Conservation (phyloP, 2,113 vertebrate species). For the Conger conger region DNA sequence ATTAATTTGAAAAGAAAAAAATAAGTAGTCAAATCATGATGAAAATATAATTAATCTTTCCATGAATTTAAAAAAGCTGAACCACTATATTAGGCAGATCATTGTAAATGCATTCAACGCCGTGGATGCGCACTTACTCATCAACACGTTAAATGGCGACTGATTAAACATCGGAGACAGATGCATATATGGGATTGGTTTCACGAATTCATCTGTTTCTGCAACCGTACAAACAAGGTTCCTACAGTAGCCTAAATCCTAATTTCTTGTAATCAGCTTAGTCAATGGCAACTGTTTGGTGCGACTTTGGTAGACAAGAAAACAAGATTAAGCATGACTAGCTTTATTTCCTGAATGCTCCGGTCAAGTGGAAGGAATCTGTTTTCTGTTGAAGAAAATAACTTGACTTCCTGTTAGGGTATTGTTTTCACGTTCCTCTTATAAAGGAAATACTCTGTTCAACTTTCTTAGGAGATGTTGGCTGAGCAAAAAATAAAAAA, state of each 20-base stretch:
- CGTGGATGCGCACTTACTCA: constrained; percentile 29
- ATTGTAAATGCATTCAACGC: constrained; percentile 19
- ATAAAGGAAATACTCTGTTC: neutral
- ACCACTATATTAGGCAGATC: neutral
- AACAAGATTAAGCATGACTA: constrained; percentile 70
- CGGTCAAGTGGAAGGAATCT: constrained; percentile 58
- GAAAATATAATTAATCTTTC: neutral
- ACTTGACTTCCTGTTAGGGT: constrained; percentile 12
- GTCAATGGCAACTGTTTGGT: constrained; percentile 70
- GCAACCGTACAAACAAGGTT: constrained; percentile 65
- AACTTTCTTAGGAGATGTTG: neutral
- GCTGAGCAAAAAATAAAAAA: neutral
- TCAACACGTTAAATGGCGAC: constrained; percentile 52
- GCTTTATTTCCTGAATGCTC: constrained; percentile 69
- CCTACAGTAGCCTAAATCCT: constrained; percentile 60
- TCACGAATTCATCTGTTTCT: constrained; percentile 67
- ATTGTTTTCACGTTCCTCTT: neutral
- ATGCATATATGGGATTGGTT: constrained; percentile 65
- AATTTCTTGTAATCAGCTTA: constrained; percentile 78
- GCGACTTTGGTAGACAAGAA: constrained; percentile 70
- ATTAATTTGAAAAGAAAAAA: neutral
- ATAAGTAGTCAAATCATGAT: neutral
- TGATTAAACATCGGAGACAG: constrained; percentile 58
- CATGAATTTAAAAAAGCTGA: neutral
- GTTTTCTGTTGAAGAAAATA: constrained; percentile 34